Conservation (phyloP, 2,797 vertebrate species). For the Enteromius viviparus region DNA sequence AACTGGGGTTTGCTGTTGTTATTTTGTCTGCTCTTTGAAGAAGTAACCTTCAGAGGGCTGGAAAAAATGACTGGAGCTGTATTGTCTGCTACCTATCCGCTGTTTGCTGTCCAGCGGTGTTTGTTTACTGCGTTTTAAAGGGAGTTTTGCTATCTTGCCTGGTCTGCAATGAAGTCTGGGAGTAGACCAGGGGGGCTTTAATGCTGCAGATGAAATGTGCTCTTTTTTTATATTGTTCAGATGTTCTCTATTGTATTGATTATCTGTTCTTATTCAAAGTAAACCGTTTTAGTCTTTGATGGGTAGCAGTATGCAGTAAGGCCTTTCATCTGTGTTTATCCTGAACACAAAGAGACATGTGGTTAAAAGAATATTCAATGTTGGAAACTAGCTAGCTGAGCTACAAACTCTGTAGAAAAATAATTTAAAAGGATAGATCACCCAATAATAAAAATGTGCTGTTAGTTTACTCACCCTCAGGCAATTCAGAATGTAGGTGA, state of each 20-base stretch:
- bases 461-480: not conserved
- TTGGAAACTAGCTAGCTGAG: not conserved
- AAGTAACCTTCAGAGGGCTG: slow-evolving; percentile 53
- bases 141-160: slow-evolving; percentile 24
- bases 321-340: slow-evolving; percentile 6
- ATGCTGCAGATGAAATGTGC: not conserved
- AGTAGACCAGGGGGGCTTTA: not conserved
- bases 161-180: slow-evolving; percentile 18
- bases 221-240: not conserved
- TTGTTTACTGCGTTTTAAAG: slow-evolving; percentile 50
- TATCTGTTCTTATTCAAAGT: slow-evolving; percentile 15
- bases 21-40: slow-evolving; percentile 42
- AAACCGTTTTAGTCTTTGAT: slow-evolving; percentile 9
- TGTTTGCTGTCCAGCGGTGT: slow-evolving; percentile 25
- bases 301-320: not conserved
- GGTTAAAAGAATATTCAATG: not conserved
- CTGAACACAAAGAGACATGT: not conserved
- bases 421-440: not conserved
- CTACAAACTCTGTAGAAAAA: not conserved
- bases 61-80: slow-evolving; percentile 31
- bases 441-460: not conserved
- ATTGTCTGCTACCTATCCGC: slow-evolving; percentile 47
- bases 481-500: not conserved
- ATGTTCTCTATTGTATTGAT: slow-evolving; percentile 21
- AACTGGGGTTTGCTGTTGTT: slow-evolving; percentile 35